A percentile compares a stretch with the other conserved stretches of the same genome.
Evolutionary conservation across 2,113 vertebrate species (phyloP).

Genomic region (Cephalopterus ornatus): DNA sequence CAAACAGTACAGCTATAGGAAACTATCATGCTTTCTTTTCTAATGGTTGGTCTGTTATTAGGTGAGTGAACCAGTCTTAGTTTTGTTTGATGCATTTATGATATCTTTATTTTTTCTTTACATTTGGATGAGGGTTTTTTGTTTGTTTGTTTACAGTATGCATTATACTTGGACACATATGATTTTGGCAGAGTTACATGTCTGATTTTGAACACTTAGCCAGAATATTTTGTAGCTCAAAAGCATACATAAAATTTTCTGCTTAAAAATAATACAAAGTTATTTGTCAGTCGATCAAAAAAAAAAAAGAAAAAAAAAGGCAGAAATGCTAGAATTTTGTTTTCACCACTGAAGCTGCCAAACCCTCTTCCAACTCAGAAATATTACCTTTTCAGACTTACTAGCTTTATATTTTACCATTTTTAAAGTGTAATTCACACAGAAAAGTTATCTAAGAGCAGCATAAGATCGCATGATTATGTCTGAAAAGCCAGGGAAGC

Average conservation of each 20-base stretch:
- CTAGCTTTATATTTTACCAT: neutral
- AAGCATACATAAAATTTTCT: constrained; percentile 29
- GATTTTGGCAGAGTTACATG: neutral
- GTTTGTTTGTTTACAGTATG: neutral
- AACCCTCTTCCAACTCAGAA: neutral
- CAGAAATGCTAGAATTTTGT: constrained; percentile 45
- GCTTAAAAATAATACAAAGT: constrained; percentile 30
- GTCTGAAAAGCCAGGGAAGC: neutral
- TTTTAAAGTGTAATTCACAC: neutral
- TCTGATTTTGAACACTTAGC: neutral
- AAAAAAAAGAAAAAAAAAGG: constrained; percentile 56
- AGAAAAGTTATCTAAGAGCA: neutral
- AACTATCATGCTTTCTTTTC: neutral
- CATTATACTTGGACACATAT: neutral
- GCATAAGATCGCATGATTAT: fast-evolving
- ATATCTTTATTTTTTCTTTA: neutral
- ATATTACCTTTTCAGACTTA: neutral
- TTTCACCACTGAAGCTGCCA: constrained; percentile 10
- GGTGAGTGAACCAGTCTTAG: neutral
- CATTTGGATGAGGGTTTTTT: neutral
- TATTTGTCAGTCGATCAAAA: constrained; percentile 65
- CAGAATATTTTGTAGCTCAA: constrained; percentile 13
- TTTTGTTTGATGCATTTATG: neutral
- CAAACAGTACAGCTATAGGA: neutral
- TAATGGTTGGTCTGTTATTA: neutral